phyloP scores from a whole-genome alignment of 2,888 invertebrate species.

The Eristalis intricaria region DNA sequence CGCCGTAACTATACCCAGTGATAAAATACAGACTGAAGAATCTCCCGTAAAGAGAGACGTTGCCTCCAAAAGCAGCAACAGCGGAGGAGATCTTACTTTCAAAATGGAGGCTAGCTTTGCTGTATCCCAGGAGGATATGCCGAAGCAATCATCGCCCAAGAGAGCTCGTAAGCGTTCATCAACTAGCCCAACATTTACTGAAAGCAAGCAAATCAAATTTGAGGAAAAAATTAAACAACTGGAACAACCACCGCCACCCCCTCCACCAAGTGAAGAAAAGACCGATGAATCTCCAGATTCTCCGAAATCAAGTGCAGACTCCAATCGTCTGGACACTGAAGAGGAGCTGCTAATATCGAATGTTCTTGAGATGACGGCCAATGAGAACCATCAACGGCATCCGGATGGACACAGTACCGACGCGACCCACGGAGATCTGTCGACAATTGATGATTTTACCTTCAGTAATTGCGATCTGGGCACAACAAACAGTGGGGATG shows the following conservation, averaged over 20 bases:
- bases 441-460: slow-evolving; percentile 61
- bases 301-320: slow-evolving; percentile 54
- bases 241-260: slow-evolving; percentile 11
- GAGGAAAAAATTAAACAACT: slow-evolving; percentile 35
- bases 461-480: slow-evolving; percentile 62
- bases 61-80: slow-evolving; percentile 42
- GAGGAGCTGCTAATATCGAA: slow-evolving; percentile 63
- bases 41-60: slow-evolving; percentile 62
- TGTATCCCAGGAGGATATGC: slow-evolving; percentile 1
- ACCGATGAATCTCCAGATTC: slow-evolving; percentile 17
- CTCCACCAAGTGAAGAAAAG: slow-evolving; percentile 31
- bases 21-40: slow-evolving; percentile 71
- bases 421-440: slow-evolving; percentile 47
- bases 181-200: slow-evolving; percentile 54
- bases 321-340: slow-evolving; percentile 54
- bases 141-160: slow-evolving; percentile 42
- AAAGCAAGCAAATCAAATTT: slow-evolving; percentile 62
- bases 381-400: slow-evolving; percentile 36
- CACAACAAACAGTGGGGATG: slow-evolving; percentile 55
- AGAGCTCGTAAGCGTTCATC: slow-evolving; percentile 61
- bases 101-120: slow-evolving; percentile 26
- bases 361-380: slow-evolving; percentile 61
- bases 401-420: slow-evolving; percentile 32
- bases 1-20: slow-evolving; percentile 49
- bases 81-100: slow-evolving; percentile 14